These are phyloP conservation scores for Nemotelus pantherinus DNA, from an alignment of 2,888 invertebrate genomes.

Conservation along the genomic window DNA sequence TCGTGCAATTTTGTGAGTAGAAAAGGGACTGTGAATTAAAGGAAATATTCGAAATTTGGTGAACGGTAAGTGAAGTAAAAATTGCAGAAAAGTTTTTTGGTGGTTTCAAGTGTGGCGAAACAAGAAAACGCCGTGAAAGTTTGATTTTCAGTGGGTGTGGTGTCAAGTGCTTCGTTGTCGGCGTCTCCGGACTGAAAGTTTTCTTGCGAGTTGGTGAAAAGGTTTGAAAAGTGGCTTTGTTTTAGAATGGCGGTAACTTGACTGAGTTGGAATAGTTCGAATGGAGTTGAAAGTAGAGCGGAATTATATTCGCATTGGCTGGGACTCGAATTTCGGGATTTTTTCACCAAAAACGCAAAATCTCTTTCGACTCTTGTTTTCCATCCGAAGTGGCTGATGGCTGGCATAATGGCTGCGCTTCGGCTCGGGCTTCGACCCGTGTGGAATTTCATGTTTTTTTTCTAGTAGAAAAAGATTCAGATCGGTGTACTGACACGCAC, in stretches of 20 bases:
- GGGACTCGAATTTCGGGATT: too few species aligned
- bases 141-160: constrained; percentile 33
- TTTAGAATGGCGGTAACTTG: neutral
- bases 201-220: neutral
- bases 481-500: too few species aligned
- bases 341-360: too few species aligned
- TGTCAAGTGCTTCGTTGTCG: constrained; percentile 31
- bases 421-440: constrained; percentile 22
- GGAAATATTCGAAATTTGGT: constrained; percentile 46
- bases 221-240: neutral
- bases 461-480: too few species aligned
- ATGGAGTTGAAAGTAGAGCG: too few species aligned
- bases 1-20: constrained; percentile 22
- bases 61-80: constrained; percentile 49
- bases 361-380: neutral
- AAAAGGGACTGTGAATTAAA: constrained; percentile 29
- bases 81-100: neutral
- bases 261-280: too few species aligned
- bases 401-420: constrained; percentile 16
- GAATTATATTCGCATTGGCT: too few species aligned
- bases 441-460: constrained; percentile 19
- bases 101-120: neutral
- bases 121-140: neutral
- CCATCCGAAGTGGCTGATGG: neutral
- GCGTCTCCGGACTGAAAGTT: constrained; percentile 27